These are phyloP conservation scores for Synanthedon vespiformis DNA, from an alignment of 2,888 invertebrate species.

Conservation along the genomic window DNA sequence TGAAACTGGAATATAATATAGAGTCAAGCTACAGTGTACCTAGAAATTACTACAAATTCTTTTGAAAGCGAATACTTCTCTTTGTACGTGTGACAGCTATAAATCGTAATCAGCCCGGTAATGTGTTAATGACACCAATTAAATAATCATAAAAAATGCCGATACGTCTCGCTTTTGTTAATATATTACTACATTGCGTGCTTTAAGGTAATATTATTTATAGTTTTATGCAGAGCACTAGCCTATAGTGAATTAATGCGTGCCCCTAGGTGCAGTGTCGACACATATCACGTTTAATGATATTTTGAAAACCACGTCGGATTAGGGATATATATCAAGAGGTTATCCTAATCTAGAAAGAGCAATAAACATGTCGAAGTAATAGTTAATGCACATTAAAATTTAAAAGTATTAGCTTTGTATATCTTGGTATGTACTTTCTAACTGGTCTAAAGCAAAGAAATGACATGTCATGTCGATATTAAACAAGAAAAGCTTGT, in stretches of 20 bases:
- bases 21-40: too few relatives aligned
- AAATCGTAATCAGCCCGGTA: conserved; percentile 48
- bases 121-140: conserved; percentile 49
- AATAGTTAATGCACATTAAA: too few relatives aligned
- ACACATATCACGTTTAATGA: background rate
- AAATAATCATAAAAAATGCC: conserved; percentile 42
- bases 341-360: too few relatives aligned
- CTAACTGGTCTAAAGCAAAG: too few relatives aligned
- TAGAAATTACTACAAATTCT: background rate
- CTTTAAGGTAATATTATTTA: conserved; percentile 16
- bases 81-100: conserved; percentile 15
- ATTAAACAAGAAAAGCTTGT: too few relatives aligned
- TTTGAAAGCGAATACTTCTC: background rate
- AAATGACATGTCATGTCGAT: too few relatives aligned
- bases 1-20: too few relatives aligned
- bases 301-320: background rate
- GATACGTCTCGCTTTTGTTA: conserved; percentile 29
- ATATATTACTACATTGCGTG: conserved; percentile 38
- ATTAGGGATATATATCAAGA: background rate
- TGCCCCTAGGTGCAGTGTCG: background rate
- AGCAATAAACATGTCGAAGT: too few relatives aligned
- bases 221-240: background rate
- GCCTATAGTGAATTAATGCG: background rate
- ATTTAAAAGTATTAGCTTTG: too few relatives aligned
- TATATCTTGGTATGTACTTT: too few relatives aligned